phyloP scores from a whole-genome alignment of 2,888 invertebrate species.

The Melieria omissa region DNA sequence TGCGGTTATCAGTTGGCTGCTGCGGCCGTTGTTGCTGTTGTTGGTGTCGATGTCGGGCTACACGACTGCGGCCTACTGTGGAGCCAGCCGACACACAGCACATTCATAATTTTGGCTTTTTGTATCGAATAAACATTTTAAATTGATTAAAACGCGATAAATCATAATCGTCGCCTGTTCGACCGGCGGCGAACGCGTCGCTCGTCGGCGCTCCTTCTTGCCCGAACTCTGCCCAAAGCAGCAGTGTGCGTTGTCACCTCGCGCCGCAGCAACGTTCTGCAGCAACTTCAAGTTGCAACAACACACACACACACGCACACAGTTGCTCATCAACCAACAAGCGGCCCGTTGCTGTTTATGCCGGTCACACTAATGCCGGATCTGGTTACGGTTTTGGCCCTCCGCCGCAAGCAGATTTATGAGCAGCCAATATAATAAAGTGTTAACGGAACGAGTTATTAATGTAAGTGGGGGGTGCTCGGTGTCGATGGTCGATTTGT shows the following conservation, averaged over 20 bases:
- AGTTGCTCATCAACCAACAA: not conserved
- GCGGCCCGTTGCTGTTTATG: constrained; percentile 10
- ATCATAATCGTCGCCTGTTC: constrained; percentile 57
- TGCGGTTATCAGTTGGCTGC: constrained; percentile 26
- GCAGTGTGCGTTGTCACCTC: no score
- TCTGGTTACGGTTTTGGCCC: constrained; percentile 26
- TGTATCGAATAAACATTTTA: constrained; percentile 63
- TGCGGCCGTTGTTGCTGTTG: constrained; percentile 13
- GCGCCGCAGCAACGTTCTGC: no score
- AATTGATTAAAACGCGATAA: constrained; percentile 66
- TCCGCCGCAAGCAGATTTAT: constrained; percentile 53
- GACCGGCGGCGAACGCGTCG: no score
- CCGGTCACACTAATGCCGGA: constrained; percentile 25
- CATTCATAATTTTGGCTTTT: constrained; percentile 57
- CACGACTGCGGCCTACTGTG: constrained; percentile 57
- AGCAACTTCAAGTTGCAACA: no score
- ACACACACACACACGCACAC: no score
- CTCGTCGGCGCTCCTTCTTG: no score
- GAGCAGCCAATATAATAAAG: constrained; percentile 59
- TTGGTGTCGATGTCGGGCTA: constrained; percentile 9
- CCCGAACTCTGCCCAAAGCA: no score
- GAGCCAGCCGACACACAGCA: constrained; percentile 53
- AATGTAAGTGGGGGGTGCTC: constrained; percentile 30
- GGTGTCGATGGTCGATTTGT: not conserved
- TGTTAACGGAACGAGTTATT: constrained; percentile 63